Evolutionary conservation across 2,113 vertebrate genomes (phyloP).

Genomic region (Rhinoderma darwinii): DNA sequence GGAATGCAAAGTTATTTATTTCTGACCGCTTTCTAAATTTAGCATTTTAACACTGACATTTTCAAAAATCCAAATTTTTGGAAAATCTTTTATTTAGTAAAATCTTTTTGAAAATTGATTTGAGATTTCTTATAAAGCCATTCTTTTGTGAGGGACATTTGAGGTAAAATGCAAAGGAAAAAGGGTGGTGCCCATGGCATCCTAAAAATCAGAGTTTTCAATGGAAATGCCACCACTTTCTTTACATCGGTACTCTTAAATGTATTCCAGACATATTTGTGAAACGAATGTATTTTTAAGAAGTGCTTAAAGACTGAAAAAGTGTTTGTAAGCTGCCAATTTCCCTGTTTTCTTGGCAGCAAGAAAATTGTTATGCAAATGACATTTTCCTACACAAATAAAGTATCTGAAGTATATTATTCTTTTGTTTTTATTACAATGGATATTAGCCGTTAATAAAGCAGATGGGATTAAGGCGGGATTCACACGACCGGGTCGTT

Average conservation of each 20-base stretch:
- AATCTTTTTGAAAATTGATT: too few relatives aligned
- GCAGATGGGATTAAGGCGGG: constrained; percentile 1
- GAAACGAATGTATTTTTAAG: constrained; percentile 19
- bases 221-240: background rate
- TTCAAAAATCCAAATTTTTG: background rate
- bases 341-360: background rate
- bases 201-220: background rate
- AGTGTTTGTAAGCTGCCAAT: background rate
- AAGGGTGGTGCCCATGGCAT: background rate
- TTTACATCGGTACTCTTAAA: background rate
- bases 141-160: background rate
- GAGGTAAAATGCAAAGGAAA: background rate
- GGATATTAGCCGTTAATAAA: background rate
- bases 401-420: constrained; percentile 29
- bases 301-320: constrained; percentile 25
- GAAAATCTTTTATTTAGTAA: background rate
- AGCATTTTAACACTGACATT: background rate
- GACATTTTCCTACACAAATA: constrained; percentile 50
- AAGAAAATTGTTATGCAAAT: constrained; percentile 1
- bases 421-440: background rate
- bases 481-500: too few relatives aligned
- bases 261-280: background rate
- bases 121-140: background rate
- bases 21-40: background rate
- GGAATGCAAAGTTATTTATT: background rate